Conservation (phyloP, 2,888 invertebrate species). For the Yponomeuta plumbellus region DNA sequence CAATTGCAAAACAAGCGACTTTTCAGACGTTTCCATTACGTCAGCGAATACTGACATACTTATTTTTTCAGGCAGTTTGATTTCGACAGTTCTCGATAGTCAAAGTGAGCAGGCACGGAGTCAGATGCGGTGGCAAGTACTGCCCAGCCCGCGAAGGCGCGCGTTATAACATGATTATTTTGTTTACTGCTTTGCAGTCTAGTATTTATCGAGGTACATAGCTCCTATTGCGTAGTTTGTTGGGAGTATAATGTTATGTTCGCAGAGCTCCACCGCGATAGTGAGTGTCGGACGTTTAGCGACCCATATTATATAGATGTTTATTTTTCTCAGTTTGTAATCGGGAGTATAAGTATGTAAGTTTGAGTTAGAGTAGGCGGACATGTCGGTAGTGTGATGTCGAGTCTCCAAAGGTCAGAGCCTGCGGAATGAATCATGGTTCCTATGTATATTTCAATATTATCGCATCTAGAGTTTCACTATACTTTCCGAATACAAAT, state of each 20-base stretch:
- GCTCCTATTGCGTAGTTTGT: slow-evolving; percentile 44
- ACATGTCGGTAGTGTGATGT: slow-evolving; percentile 69
- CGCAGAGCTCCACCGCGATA: slow-evolving; percentile 43
- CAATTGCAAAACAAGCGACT: too few relatives aligned
- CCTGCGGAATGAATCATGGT: slow-evolving; percentile 76
- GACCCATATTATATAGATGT: slow-evolving; percentile 27
- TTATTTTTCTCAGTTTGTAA: slow-evolving; percentile 25
- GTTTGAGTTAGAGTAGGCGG: slow-evolving; percentile 63
- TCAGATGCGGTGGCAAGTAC: slow-evolving; percentile 11
- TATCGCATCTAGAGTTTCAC: slow-evolving; percentile 76
- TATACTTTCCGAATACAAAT: slow-evolving; percentile 77
- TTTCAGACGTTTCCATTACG: too few relatives aligned
- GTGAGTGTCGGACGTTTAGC: slow-evolving; percentile 35
- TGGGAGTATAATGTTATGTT: slow-evolving; percentile 31
- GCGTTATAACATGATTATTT: slow-evolving; percentile 70
- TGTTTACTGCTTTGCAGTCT: slow-evolving; percentile 53
- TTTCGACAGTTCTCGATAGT: not conserved
- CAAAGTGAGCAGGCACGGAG: not conserved
- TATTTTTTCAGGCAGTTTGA: too few relatives aligned
- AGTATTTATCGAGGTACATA: slow-evolving; percentile 46
- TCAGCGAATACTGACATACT: too few relatives aligned
- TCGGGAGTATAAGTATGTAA: slow-evolving; percentile 35
- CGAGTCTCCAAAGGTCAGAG: slow-evolving; percentile 63
- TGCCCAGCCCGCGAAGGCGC: slow-evolving; percentile 58
- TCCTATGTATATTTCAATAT: slow-evolving; percentile 79